Base-by-base conservation (phyloP, 2,888 invertebrate genomes). In the Chymomyza fuscimana region DNA sequence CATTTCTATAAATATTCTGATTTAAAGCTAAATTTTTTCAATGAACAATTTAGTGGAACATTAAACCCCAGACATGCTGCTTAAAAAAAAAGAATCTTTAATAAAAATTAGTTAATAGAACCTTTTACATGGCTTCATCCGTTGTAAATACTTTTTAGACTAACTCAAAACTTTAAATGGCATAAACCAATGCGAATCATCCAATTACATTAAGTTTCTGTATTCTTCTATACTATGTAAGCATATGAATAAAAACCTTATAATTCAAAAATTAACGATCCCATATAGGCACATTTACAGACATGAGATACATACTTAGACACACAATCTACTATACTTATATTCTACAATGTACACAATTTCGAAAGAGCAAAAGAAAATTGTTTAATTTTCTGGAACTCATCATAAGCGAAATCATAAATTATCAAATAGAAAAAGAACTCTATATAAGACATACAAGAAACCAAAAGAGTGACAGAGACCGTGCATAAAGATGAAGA, bases 371-470 rank as follows among this genome's bases (percentile, higher is more conserved):
- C 51, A 73, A 64, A 67, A 73, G 71, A 89, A 88, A 84, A 87
- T 84, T 85, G 85, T 88, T 87, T 77, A 83, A 84, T 89, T 90
- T 90, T 90, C 90, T 90, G 90, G 90, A 90, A 89, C 87, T 90
- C 90, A 77, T 90, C 91, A 90, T 88, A 86, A 80, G 87, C 81
- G 80, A 87, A 87, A 85, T 75, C 80, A 89, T 90, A 89, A 90
- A 90, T 90, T 83, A 88, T 82, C 72, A 76, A 78, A 78, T 74
- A 70, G 75, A 73, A 73, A 73, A 63, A 70, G 32, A 67, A 70
- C 19, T 9, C 63, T 29, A 22, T 65, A 50, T 56, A 65, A 61
- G 19, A 46, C 58, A 63, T 56, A 64, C 19, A n/a, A 54, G 7
- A 22, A 54, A 22, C 22, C 63, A 63, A 51, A 58, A 29, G 5